Percentiles rank a stretch among this genome's conserved stretches.
phyloP scores from a whole-genome alignment of 2,888 invertebrate species.

The Limnephilus auricula region DNA sequence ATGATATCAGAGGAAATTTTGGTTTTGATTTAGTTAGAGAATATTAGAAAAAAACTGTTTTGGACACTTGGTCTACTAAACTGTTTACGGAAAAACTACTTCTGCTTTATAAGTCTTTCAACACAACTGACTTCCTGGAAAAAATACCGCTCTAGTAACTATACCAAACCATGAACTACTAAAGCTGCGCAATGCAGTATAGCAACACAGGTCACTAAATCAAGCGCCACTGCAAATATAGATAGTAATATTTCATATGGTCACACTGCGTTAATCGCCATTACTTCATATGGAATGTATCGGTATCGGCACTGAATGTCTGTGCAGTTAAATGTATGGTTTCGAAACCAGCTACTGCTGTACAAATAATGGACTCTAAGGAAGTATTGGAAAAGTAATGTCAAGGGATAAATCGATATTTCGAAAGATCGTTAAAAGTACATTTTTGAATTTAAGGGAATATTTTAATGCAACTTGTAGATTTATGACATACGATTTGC shows the following conservation, averaged over 20 bases:
- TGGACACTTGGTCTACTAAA: no score
- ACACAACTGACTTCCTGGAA: not conserved
- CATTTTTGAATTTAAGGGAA: not conserved
- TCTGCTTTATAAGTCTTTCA: no score
- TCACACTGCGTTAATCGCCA: constrained; percentile 27
- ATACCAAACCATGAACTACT: not conserved
- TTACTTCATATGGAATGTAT: not conserved
- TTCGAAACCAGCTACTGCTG: not conserved
- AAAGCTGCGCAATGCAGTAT: not conserved
- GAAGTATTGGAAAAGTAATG: not conserved
- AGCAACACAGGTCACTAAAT: not conserved
- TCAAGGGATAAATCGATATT: not conserved
- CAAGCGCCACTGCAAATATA: not conserved
- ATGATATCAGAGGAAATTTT: no score
- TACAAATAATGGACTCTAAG: not conserved
- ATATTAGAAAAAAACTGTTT: no score
- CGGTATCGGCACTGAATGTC: not conserved
- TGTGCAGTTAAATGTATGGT: not conserved
- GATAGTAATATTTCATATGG: constrained; percentile 21
- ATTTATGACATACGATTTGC: no score
- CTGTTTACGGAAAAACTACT: no score
- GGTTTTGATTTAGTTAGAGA: no score
- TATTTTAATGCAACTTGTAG: not conserved
- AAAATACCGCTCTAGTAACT: not conserved
- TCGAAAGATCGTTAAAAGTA: not conserved